phyloP scores from a whole-genome alignment of 1,140 invertebrate genomes.

The Diploscapter pachys region DNA sequence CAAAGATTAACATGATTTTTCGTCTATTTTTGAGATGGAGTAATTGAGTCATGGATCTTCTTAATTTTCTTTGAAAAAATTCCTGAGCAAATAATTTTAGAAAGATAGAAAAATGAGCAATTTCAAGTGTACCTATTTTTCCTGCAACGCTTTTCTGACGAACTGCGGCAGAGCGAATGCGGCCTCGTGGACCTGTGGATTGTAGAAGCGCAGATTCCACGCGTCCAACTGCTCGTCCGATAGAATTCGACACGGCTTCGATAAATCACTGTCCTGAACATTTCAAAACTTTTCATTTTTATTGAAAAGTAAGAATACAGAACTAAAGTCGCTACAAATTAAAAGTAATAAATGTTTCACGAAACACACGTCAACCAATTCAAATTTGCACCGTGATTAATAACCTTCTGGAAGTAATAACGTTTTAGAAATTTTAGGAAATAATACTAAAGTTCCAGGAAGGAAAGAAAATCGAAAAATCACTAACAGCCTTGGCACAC shows the following conservation, averaged over 20 bases:
- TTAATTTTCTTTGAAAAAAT: too few relatives aligned
- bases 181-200: conserved; percentile 74
- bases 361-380: conserved; percentile 25
- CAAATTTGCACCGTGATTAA: not conserved
- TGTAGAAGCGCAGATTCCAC: conserved; percentile 81
- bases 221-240: conserved; percentile 69
- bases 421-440: conserved; percentile 7
- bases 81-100: too few relatives aligned
- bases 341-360: conserved; percentile 14
- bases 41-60: too few relatives aligned
- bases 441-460: not conserved
- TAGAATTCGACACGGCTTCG: conserved; percentile 70
- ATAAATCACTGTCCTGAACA: conserved; percentile 69
- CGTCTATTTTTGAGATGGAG: too few relatives aligned
- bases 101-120: too few relatives aligned
- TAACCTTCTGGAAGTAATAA: too few relatives aligned
- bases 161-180: conserved; percentile 83
- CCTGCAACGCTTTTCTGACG: conserved; percentile 64
- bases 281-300: conserved; percentile 2
- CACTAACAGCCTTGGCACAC: conserved; percentile 65
- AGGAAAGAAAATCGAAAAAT: conserved; percentile 10
- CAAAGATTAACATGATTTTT: too few relatives aligned
- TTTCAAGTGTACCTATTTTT: too few relatives aligned
- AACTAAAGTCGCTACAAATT: conserved; percentile 1
- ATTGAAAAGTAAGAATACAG: conserved; percentile 24